Evolutionary conservation across 2,888 invertebrate genomes (phyloP), one percentile per base, ranked within the genome.

Genomic region (Azorinus chamasolen): DNA sequence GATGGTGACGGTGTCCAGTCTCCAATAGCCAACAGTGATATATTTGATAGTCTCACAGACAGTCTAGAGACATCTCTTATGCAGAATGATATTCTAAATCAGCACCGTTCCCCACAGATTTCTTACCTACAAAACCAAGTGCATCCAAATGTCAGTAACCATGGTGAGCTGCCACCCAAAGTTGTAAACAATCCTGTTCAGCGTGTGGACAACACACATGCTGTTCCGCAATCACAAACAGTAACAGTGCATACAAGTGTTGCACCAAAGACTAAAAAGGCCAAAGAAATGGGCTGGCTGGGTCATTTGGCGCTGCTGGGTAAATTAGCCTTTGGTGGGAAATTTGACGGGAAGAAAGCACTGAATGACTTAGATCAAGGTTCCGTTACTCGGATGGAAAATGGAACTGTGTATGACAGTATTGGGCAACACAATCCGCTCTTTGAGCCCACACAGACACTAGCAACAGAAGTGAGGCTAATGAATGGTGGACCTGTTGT

Each of bases 71-170:
- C 91, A 27, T 91, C 91, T 3, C 75, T 93, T 74, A 89, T 94
- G 94, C 89, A 94, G 94, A 76, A 95, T 94, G 79, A 95, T 94
- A 64, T 91, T 0, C 82, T 93, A 45, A 89, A 89, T 85, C 79
- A 87, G 12, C 87, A 88, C 22, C 79, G 88, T 39, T 86, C 88
- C 43, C 86, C 89, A 18, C 95, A 95, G 0, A 95, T 95, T 79
- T 96, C 96, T 0, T 96, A 96, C 86, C 94, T 96, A 0, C 96
- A 95, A 84, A 96, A 96, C 88, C 96, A 96, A 61, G 96, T 96
- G 25, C 95, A 94, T 66, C 93, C 64, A 91, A 86, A 83, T 27
- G 57, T 53, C 10, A 64, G 68, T 14, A 54, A 48, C 51, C 84
- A 69, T 58, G 78, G 79, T 18, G 84, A 86, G 37, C 83, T 88